These are phyloP conservation scores for Puntigrus tetrazona DNA, from an alignment of 2,113 vertebrate species.

Conservation along the genomic window DNA sequence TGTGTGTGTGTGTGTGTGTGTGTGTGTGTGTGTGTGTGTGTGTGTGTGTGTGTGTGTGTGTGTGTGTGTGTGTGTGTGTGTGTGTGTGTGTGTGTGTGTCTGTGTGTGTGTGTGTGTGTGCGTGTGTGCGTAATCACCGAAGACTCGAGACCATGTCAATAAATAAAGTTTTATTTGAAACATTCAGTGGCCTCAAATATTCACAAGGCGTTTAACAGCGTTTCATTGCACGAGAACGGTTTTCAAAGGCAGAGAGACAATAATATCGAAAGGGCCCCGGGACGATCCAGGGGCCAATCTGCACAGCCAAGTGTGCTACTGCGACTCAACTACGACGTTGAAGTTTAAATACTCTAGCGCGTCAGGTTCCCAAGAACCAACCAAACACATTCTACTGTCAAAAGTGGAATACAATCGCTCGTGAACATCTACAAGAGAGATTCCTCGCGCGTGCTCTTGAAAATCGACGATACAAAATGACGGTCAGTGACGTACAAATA, in stretches of 20 bases:
- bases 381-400: conserved; percentile 49
- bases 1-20: no score
- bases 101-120: no score
- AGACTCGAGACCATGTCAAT: conserved; percentile 17
- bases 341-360: conserved; percentile 32
- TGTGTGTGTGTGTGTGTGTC: no score
- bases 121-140: background rate
- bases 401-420: conserved; percentile 47
- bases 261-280: conserved; percentile 12
- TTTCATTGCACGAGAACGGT: conserved; percentile 48
- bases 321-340: conserved; percentile 55
- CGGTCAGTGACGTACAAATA: conserved; percentile 41
- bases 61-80: no score
- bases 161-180: conserved; percentile 55
- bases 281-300: conserved; percentile 22
- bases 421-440: conserved; percentile 47
- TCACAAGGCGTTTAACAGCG: conserved; percentile 46
- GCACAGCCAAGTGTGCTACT: conserved; percentile 56
- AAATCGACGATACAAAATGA: conserved; percentile 53
- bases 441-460: conserved; percentile 4
- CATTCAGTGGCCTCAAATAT: conserved; percentile 46
- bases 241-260: conserved; percentile 50
- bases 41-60: no score
- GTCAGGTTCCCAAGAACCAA: conserved; percentile 53
- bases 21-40: no score